Conservation (phyloP, 2,113 vertebrate species). For the Centropus bengalensis region DNA sequence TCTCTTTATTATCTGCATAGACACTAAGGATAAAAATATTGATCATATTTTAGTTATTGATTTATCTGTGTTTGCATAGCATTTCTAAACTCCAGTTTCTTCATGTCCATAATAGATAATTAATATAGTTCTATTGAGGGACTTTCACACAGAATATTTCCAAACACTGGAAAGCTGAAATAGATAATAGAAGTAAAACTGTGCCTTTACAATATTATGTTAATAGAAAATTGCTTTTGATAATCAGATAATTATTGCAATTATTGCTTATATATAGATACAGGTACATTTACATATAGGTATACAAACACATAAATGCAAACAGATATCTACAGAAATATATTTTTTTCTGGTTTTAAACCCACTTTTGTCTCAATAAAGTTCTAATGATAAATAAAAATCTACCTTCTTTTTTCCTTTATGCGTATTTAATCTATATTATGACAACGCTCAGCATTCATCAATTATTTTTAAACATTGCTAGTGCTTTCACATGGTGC, state of each 20-base stretch:
- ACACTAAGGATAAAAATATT: background rate
- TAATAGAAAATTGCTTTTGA: background rate
- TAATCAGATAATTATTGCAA: background rate
- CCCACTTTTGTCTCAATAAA: background rate
- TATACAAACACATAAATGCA: background rate
- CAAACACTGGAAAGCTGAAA: background rate
- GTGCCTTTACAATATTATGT: background rate
- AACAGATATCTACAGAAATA: background rate
- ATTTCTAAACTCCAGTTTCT: background rate
- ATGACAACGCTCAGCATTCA: background rate
- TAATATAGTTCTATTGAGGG: background rate
- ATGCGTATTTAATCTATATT: background rate
- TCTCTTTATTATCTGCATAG: background rate
- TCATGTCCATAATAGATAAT: background rate
- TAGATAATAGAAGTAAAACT: background rate
- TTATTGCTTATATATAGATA: background rate
- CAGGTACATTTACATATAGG: background rate
- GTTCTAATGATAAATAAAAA: background rate
- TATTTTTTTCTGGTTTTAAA: background rate
- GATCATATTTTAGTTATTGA: background rate
- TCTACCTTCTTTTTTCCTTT: background rate
- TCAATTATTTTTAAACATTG: background rate
- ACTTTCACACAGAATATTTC: background rate
- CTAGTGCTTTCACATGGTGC: background rate
- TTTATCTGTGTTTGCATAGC: background rate